Percentiles rank a stretch among this genome's conserved stretches.
Evolutionary conservation across 37 sponge, comb jelly and placozoan species (phyloP).

Genomic region (Spongia lamella): DNA sequence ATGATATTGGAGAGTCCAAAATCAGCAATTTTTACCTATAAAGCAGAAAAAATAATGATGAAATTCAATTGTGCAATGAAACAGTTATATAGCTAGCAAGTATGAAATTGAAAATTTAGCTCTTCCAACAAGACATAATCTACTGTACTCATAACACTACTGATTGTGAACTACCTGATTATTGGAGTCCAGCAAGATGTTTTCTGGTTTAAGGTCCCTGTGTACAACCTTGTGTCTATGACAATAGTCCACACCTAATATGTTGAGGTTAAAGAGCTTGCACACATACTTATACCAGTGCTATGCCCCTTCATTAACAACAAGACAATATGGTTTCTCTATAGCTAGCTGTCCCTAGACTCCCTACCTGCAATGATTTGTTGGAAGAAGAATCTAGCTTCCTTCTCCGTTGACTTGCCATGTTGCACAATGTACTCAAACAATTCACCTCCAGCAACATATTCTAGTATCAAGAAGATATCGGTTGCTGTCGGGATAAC

Average conservation of each 20-base stretch:
- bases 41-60: background rate
- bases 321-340: too few species aligned
- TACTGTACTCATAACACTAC: too few species aligned
- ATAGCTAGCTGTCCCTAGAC: too few species aligned
- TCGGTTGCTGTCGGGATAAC: conserved; percentile 94
- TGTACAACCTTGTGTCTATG: conserved; percentile 89
- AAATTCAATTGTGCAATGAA: too few species aligned
- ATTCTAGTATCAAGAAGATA: conserved; percentile 98
- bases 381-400: conserved; percentile 86
- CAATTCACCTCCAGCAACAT: conserved; percentile 92
- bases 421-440: conserved; percentile 94
- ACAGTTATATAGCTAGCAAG: too few species aligned
- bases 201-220: conserved; percentile 96
- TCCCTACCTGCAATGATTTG: conserved; percentile 86
- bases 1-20: conserved; percentile 95
- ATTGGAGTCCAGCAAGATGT: conserved; percentile 82
- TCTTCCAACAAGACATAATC: too few species aligned
- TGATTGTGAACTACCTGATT: background rate
- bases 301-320: too few species aligned
- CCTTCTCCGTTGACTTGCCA: conserved; percentile 74
- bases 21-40: conserved; percentile 89
- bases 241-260: conserved; percentile 90
- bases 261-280: too few species aligned
- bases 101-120: too few species aligned
- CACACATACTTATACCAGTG: too few species aligned